Percentiles rank a stretch among this genome's conserved stretches.
phyloP scores from a whole-genome alignment of 2,797 vertebrate species.

The Huso huso region DNA sequence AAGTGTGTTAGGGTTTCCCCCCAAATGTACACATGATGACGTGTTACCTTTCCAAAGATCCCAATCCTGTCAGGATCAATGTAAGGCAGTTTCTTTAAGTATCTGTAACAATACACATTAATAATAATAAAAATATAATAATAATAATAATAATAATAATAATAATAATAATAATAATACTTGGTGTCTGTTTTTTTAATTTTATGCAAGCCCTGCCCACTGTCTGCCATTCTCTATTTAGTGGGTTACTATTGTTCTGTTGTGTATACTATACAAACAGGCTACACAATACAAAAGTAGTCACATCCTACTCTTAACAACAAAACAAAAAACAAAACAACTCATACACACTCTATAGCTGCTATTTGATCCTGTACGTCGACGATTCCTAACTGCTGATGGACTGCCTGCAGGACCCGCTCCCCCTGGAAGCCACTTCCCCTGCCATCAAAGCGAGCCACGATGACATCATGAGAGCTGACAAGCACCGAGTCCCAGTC shows the following conservation, averaged over 20 bases:
- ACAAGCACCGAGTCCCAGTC: conserved; percentile 91
- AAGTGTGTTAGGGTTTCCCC: too few species aligned
- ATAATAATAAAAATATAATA: neutral
- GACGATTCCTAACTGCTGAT: conserved; percentile 76
- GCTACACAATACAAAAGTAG: too few species aligned
- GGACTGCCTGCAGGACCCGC: conserved; percentile 82
- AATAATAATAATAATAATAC: neutral
- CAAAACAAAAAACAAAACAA: too few species aligned
- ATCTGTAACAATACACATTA: conserved; percentile 32
- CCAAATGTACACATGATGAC: too few species aligned
- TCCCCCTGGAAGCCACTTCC: conserved; percentile 92
- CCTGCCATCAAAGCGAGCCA: conserved; percentile 86
- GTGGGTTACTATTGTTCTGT: too few species aligned
- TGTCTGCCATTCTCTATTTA: neutral
- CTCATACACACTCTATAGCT: conserved; percentile 74
- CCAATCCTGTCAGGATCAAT: conserved; percentile 46
- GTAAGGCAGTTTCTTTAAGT: conserved; percentile 44
- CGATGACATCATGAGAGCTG: conserved; percentile 78
- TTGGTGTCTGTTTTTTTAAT: neutral
- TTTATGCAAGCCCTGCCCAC: neutral
- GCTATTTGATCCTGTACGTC: conserved; percentile 88
- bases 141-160: neutral
- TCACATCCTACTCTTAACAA: too few species aligned
- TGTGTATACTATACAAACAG: too few species aligned
- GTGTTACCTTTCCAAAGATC: conserved; percentile 56